phyloP scores from a whole-genome alignment of 2,888 invertebrate genomes.

The Scaptomyza tumidula region DNA sequence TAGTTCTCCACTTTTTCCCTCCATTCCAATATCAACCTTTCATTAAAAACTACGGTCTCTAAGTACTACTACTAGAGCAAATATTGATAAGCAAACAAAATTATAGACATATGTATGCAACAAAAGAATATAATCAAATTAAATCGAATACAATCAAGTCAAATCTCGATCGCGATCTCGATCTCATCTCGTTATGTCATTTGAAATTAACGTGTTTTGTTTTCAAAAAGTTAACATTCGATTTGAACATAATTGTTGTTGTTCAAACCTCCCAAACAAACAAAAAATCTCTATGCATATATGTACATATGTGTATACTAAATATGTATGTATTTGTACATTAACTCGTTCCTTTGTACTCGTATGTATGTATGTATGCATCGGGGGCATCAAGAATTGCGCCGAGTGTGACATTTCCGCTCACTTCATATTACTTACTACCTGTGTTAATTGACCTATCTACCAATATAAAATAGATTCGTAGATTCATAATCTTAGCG shows the following conservation, averaged over 20 bases:
- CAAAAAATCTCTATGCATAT: slow-evolving; percentile 33
- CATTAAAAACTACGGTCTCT: slow-evolving; percentile 18
- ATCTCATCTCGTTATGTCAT: slow-evolving; percentile 31
- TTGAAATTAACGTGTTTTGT: slow-evolving; percentile 17
- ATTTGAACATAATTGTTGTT: slow-evolving; percentile 70
- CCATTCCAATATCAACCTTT: slow-evolving; percentile 18
- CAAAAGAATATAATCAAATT: slow-evolving; percentile 7
- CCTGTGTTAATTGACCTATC: slow-evolving; percentile 26
- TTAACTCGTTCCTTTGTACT: slow-evolving; percentile 14
- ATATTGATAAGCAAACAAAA: slow-evolving; percentile 3
- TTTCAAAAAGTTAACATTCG: slow-evolving; percentile 69
- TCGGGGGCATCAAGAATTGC: slow-evolving; percentile 47
- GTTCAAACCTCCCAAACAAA: slow-evolving; percentile 34
- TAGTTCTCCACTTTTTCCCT: slow-evolving; percentile 45
- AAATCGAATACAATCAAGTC: slow-evolving; percentile 25
- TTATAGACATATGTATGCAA: not conserved
- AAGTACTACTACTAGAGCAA: not conserved
- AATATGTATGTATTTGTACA: slow-evolving; percentile 31
- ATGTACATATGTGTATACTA: slow-evolving; percentile 41
- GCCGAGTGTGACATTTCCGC: slow-evolving; percentile 52
- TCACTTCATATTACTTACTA: slow-evolving; percentile 29
- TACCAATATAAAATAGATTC: slow-evolving; percentile 22
- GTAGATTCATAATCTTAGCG: slow-evolving; percentile 32
- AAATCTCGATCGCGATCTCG: slow-evolving; percentile 15
- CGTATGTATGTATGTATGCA: slow-evolving; percentile 30